Conservation (phyloP, 2,113 vertebrate species). For the Scomber scombrus region DNA sequence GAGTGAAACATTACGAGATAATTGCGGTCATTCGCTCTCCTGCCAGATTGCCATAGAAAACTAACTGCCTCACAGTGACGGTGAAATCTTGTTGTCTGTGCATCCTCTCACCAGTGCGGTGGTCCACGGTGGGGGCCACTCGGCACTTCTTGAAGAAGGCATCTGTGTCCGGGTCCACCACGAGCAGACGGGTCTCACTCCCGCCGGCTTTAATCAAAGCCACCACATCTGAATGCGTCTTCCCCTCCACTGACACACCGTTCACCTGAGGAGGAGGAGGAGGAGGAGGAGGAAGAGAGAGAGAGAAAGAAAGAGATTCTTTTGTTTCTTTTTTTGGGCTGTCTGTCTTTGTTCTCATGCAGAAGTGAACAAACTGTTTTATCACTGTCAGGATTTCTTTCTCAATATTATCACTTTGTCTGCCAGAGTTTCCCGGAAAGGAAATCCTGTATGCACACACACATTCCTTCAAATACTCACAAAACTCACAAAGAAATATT, state of each 20-base stretch:
- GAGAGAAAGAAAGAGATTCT: not conserved
- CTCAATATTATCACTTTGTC: constrained; percentile 72
- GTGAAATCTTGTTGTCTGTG: not conserved
- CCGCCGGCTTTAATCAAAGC: constrained; percentile 89
- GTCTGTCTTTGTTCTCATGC: constrained; percentile 66
- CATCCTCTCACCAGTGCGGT: constrained; percentile 87
- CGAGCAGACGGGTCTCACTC: constrained; percentile 87
- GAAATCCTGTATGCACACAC: constrained; percentile 75
- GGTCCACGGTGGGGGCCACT: constrained; percentile 85
- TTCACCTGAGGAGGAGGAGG: constrained; percentile 88
- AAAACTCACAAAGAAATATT: constrained; percentile 24
- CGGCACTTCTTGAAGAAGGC: constrained; percentile 93
- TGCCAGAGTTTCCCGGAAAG: constrained; percentile 69
- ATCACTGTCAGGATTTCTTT: constrained; percentile 67
- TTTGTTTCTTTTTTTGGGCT: not conserved
- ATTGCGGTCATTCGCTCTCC: not conserved
- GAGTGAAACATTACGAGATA: constrained; percentile 18
- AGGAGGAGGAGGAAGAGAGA: too few species aligned
- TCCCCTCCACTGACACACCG: constrained; percentile 88
- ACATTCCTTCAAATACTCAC: constrained; percentile 30
- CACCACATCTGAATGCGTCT: constrained; percentile 92
- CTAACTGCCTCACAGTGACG: not conserved
- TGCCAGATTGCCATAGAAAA: not conserved
- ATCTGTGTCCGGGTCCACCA: constrained; percentile 92
- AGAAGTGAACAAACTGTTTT: constrained; percentile 56